Base-by-base conservation (phyloP, 2,113 vertebrate genomes). In the Cranoglanis bouderius region DNA sequence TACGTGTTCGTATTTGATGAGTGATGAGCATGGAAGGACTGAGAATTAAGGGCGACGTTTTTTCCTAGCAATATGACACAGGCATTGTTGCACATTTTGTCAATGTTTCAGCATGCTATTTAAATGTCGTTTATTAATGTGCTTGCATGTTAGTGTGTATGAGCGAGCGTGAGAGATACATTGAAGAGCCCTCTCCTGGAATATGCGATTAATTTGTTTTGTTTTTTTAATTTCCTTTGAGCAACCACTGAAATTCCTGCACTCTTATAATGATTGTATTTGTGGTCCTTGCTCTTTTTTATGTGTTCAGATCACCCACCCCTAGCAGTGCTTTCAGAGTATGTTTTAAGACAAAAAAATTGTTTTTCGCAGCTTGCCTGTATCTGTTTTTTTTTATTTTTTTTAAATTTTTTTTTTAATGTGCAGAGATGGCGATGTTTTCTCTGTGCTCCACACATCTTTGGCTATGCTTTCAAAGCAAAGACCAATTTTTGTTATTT, bases 401-500 rank as follows among this genome's bases (percentile, higher is more conserved):
- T 4, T 46, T n/a, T n/a, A n/a, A n/a, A n/a, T 85, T 86, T 80
- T 18, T 80, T 80, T 55, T 88, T 87, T 85, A 32, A 85, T 19
- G 91, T 94, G 91, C 93, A 92, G 93, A 91, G 90, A 92, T 92
- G 4, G 35, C 91, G 43, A 89, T 89, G 90, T 91, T 90, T 91
- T 59, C 91, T 77, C 67, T 77, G 53, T 87, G 18, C 82, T 88
- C 61, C 40, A 88, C 19, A 38, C 26, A 90, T 92, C 92, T 84
- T 93, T 90, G 92, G 86, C 92, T 95, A 92, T 94, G 93, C 86
- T 93, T 95, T 92, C 87, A 91, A 86, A 90, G 86, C 86, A 90
- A 88, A 81, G 90, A 92, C 88, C 88, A 91, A 92, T 90, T 94
- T 94, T 94, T 93, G 46, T 88, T 85, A 35, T 55, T 53, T 55